Evolutionary conservation across 2,113 vertebrate genomes (phyloP), one percentile per base, ranked within the genome.

Genomic region (Heterotis niloticus): DNA sequence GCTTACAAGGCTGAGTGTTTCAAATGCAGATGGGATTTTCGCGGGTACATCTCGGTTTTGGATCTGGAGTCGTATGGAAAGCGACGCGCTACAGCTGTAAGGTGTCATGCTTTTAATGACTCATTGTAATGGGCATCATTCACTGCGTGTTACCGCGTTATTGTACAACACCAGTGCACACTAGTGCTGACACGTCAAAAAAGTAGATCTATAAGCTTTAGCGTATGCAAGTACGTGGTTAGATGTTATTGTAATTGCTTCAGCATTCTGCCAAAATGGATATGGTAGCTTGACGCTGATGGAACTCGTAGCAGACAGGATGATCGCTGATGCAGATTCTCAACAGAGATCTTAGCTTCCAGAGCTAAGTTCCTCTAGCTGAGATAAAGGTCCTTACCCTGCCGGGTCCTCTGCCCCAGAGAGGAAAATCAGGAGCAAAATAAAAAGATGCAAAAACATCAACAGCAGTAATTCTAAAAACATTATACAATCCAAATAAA

Each of bases 1-100:
- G 24, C 56, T 76, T 80, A 62, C 23, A 44, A 62, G 74, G 66
- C 29, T 17, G 23, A 64, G 44, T 81, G 26, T 77, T 77, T 71
- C 28, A 62, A 12, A 76, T 60, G 67, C 67, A 69, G 23, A 60
- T 26, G 64, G 79, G 16, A 68, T 68, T 68, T 51, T 23, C 64
- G 59, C 64, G 24, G 65, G 13, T 34, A 78, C 20, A 70, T 69
- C 17, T 60, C 34, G 0, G 52, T 14, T 23, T 59, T 1, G 18
- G 65, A 5, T 69, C 17, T 16, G 20, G 26, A 64, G 28, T 54
- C 54, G 52, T 17, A 72, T 44, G 54, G n/a, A 72, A 75, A 13
- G n/a, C n/a, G 59, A 78, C 12, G 7, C 9, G 13, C n/a, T 54
- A 7, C 60, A 77, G 75, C 75, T 54, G 12, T 24, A 66, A 5